phyloP scores from a whole-genome alignment of 2,113 vertebrate species.

The Scomber colias region DNA sequence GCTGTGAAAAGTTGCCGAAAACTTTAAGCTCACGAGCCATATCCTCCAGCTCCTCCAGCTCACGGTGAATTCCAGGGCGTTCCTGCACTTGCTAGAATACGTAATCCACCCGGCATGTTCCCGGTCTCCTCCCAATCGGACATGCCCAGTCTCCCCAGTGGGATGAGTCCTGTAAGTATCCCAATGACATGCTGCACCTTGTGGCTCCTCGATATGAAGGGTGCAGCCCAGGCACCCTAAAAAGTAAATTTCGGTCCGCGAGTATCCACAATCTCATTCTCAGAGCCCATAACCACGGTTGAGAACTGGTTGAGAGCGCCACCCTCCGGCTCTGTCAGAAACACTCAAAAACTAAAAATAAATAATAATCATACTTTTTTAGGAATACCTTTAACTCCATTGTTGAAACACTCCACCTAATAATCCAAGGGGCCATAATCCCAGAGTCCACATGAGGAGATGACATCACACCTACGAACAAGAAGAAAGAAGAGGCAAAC shows the following conservation, averaged over 20 bases:
- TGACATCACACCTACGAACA: conserved; percentile 31
- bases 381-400: conserved; percentile 67
- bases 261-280: not conserved
- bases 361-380: not conserved
- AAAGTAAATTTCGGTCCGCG: not conserved
- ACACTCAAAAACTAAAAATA: not conserved
- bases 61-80: not conserved
- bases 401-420: conserved; percentile 26
- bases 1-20: not conserved
- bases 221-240: not conserved
- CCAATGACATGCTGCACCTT: not conserved
- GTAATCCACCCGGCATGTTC: not conserved
- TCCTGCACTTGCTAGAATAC: not conserved
- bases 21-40: not conserved
- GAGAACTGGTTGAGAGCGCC: not conserved
- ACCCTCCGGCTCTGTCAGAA: not conserved
- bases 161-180: conserved; percentile 2
- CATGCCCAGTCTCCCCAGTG: conserved; percentile 6
- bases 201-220: not conserved
- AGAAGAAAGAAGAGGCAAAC: not conserved
- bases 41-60: not conserved
- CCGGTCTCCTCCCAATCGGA: not conserved
- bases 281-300: not conserved
- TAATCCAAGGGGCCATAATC: conserved; percentile 55
- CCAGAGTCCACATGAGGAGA: conserved; percentile 3